Evolutionary conservation across 2,888 invertebrate genomes (phyloP).

Genomic region (Lordiphosa andalusiaca): DNA sequence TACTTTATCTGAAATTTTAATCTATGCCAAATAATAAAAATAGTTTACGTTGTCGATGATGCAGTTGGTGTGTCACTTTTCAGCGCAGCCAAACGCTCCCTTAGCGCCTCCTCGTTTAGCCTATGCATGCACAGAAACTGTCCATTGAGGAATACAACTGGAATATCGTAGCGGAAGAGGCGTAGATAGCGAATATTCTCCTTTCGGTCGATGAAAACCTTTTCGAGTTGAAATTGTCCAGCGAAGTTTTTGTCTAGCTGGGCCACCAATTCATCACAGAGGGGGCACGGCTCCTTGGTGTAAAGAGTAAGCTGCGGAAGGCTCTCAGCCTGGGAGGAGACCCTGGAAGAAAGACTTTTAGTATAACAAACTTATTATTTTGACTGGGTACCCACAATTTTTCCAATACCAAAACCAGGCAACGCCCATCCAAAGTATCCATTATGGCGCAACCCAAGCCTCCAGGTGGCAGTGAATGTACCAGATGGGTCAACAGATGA

Average conservation of each 20-base stretch:
- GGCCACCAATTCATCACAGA: slow-evolving; percentile 89
- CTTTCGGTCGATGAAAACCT: slow-evolving; percentile 88
- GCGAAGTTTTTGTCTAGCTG: slow-evolving; percentile 83
- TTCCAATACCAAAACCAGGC: slow-evolving; percentile 95
- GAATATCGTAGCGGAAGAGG: slow-evolving; percentile 91
- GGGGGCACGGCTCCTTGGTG: slow-evolving; percentile 89
- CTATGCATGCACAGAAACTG: slow-evolving; percentile 89
- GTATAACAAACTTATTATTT: background rate
- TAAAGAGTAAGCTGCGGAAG: slow-evolving; percentile 87
- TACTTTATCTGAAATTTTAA: slow-evolving; percentile 6
- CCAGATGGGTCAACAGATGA: slow-evolving; percentile 93
- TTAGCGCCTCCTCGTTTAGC: slow-evolving; percentile 83
- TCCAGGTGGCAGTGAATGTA: slow-evolving; percentile 91
- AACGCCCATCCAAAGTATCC: slow-evolving; percentile 97
- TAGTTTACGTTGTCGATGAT: background rate
- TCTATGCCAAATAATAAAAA: slow-evolving; percentile 1
- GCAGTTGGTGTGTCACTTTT: background rate
- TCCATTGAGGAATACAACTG: slow-evolving; percentile 92
- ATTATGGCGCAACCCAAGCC: slow-evolving; percentile 96
- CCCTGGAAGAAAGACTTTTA: slow-evolving; percentile 12
- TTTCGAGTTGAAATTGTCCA: slow-evolving; percentile 84
- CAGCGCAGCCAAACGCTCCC: slow-evolving; percentile 57
- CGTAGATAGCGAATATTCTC: slow-evolving; percentile 87
- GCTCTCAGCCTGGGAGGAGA: background rate
- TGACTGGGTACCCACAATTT: slow-evolving; percentile 84